These are phyloP conservation scores for Sebastes itinus DNA, from an alignment of 2,797 vertebrate genomes.

Conservation along the genomic window DNA sequence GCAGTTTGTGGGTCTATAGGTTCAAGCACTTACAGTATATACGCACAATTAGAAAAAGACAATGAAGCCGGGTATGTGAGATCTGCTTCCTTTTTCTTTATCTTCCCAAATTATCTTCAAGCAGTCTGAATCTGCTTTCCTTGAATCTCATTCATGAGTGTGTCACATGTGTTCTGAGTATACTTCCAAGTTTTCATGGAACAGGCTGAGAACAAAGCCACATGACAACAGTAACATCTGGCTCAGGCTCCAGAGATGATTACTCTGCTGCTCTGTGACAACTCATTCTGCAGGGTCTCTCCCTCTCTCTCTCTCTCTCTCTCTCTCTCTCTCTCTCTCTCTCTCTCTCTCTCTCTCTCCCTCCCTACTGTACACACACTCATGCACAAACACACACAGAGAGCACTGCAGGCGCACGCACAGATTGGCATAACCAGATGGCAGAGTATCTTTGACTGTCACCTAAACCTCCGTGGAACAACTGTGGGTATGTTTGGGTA, in stretches of 20 bases:
- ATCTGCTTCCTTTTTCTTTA: background rate
- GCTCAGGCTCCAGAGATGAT: conserved; percentile 74
- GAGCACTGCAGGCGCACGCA: conserved; percentile 30
- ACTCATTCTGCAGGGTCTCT: conserved; percentile 58
- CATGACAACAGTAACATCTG: conserved; percentile 80
- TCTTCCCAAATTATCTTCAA: background rate
- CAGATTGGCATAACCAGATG: conserved; percentile 77
- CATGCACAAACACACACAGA: conserved; percentile 1
- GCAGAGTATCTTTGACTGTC: conserved; percentile 60
- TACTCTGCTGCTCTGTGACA: conserved; percentile 67
- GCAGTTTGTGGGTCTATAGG: background rate
- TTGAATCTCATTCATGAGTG: background rate
- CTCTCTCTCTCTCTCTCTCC: background rate
- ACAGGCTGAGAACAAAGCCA: conserved; percentile 62
- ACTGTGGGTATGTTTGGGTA: conserved; percentile 56
- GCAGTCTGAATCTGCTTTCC: background rate
- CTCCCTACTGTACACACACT: conserved; percentile 22
- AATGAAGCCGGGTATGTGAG: background rate
- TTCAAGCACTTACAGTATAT: background rate
- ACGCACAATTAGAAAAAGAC: background rate
- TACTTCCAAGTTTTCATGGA: conserved; percentile 56
- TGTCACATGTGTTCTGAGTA: background rate
- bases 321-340: background rate
- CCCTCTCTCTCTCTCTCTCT: background rate
- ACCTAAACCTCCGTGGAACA: conserved; percentile 59